Evolutionary conservation across 1,140 invertebrate genomes (phyloP).

Genomic region (Eueides isabella): DNA sequence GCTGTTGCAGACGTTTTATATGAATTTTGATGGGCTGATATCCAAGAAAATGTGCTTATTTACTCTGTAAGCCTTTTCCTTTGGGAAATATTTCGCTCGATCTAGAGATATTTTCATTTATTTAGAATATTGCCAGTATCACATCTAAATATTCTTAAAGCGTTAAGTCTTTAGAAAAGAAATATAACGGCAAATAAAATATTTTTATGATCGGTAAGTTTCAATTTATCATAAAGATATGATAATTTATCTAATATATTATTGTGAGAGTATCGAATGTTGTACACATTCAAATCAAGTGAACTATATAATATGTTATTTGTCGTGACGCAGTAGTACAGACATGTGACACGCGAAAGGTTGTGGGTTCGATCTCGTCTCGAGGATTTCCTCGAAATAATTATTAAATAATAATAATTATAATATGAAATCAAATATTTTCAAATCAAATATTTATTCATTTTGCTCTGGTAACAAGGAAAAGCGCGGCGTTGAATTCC

Average conservation of each 20-base stretch:
- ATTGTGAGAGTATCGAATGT: background rate
- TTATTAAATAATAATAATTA: too few species aligned
- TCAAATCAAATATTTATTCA: too few species aligned
- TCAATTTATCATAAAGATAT: background rate
- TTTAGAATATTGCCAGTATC: background rate
- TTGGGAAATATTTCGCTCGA: conserved; percentile 42
- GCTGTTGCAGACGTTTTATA: conserved; percentile 51
- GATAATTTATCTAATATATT: background rate
- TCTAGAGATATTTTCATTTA: conserved; percentile 28
- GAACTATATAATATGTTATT: too few species aligned
- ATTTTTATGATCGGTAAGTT: background rate
- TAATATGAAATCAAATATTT: too few species aligned
- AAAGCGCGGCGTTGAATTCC: too few species aligned
- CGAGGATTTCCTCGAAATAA: too few species aligned
- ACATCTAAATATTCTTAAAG: conserved; percentile 2
- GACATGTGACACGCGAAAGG: too few species aligned
- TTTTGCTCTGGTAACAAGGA: too few species aligned
- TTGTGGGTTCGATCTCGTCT: too few species aligned
- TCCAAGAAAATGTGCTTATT: conserved; percentile 55
- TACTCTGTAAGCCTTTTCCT: conserved; percentile 38
- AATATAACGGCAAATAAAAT: background rate
- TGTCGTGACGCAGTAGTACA: too few species aligned
- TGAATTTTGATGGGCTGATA: conserved; percentile 49
- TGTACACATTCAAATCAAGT: background rate
- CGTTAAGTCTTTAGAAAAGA: background rate